phyloP scores from a whole-genome alignment of 2,113 vertebrate genomes.

The Mobula hypostoma region DNA sequence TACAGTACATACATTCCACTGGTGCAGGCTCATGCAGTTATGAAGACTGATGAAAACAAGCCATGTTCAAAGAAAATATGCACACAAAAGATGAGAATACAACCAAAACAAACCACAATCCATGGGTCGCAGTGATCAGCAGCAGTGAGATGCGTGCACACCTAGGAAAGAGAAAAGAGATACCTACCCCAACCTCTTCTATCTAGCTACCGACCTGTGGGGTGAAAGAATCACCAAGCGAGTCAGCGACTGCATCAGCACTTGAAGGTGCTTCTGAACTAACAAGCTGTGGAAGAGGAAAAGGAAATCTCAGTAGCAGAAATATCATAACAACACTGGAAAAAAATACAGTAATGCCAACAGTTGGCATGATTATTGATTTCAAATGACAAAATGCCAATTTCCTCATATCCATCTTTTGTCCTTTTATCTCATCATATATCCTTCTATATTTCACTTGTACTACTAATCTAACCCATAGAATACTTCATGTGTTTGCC shows the following conservation, averaged over 20 bases:
- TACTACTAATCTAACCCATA: background rate
- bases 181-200: slow-evolving; percentile 96
- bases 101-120: slow-evolving; percentile 34
- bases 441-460: background rate
- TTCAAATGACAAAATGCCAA: background rate
- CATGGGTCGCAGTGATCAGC: slow-evolving; percentile 34
- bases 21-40: background rate
- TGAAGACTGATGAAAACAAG: slow-evolving; percentile 17
- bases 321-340: background rate
- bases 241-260: slow-evolving; percentile 84
- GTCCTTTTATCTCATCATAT: background rate
- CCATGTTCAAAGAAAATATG: slow-evolving; percentile 20
- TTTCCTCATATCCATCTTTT: background rate
- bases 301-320: slow-evolving; percentile 51
- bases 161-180: slow-evolving; percentile 54
- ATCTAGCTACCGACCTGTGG: slow-evolving; percentile 99
- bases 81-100: slow-evolving; percentile 3
- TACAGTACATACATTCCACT: background rate
- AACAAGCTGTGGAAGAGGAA: slow-evolving; percentile 82
- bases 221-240: slow-evolving; percentile 85
- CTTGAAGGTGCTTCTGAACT: slow-evolving; percentile 90
- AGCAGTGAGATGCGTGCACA: slow-evolving; percentile 35
- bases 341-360: background rate
- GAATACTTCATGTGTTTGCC: background rate
- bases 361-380: background rate